Evolutionary conservation across 1,140 invertebrate species (phyloP).

Genomic region (Hormaphis cornu): DNA sequence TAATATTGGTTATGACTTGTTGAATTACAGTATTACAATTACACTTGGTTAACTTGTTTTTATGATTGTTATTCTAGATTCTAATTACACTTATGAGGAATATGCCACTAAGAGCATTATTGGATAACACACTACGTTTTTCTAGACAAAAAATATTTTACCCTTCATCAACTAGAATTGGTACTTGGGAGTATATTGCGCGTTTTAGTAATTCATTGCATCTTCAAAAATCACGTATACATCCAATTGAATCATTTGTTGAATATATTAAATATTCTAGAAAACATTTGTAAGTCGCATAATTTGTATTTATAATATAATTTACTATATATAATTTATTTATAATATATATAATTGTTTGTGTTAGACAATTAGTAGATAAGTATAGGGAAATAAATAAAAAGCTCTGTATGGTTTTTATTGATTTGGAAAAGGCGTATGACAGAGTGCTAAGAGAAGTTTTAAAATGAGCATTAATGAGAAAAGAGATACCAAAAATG

Average conservation of each 20-base stretch:
- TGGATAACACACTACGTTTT: constrained; percentile 4
- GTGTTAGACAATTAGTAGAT: too few relatives aligned
- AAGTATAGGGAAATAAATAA: too few relatives aligned
- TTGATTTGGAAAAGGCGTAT: too few relatives aligned
- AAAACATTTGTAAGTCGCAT: background rate
- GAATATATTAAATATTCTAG: constrained; percentile 11
- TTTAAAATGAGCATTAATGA: too few relatives aligned
- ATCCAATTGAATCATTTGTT: constrained; percentile 17
- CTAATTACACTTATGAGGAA: background rate
- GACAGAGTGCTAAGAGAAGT: too few relatives aligned
- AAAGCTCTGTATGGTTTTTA: too few relatives aligned
- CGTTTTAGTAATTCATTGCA: background rate
- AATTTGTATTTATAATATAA: background rate
- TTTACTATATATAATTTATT: background rate
- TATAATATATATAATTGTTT: background rate
- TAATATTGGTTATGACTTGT: too few relatives aligned
- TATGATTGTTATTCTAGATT: background rate
- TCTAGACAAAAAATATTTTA: constrained; percentile 9
- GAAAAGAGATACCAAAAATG: too few relatives aligned
- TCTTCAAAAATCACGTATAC: background rate
- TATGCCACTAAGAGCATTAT: background rate
- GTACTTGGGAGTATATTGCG: constrained; percentile 6
- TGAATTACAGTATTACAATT: too few relatives aligned
- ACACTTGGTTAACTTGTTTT: too few relatives aligned
- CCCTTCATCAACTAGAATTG: background rate